phyloP scores from a whole-genome alignment of 2,797 vertebrate genomes.

The Malurus leucopterus region DNA sequence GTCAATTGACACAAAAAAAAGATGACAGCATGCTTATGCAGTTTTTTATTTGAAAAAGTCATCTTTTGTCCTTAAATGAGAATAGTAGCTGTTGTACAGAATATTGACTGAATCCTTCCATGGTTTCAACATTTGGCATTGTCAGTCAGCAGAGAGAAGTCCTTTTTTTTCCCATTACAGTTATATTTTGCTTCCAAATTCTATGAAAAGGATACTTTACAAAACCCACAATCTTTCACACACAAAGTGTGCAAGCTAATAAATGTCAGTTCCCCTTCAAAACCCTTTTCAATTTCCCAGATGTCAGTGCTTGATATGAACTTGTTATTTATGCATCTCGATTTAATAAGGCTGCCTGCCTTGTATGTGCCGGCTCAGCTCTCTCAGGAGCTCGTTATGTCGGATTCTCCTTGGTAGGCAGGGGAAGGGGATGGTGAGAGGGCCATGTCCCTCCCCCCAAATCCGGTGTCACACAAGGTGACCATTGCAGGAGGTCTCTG shows the following conservation, averaged over 20 bases:
- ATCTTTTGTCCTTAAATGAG: background rate
- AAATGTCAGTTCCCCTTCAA: background rate
- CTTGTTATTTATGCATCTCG: background rate
- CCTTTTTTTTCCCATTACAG: background rate
- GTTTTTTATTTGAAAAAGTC: background rate
- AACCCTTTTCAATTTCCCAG: background rate
- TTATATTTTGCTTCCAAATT: background rate
- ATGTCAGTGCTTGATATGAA: background rate
- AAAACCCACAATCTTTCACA: background rate
- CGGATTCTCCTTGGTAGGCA: background rate
- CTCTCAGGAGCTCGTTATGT: background rate
- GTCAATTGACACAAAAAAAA: background rate
- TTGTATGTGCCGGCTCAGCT: background rate
- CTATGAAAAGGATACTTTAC: background rate
- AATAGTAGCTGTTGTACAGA: background rate
- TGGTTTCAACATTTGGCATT: background rate
- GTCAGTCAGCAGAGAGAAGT: background rate
- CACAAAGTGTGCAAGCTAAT: background rate
- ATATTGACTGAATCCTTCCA: background rate
- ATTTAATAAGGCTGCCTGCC: background rate
- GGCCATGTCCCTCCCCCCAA: accelerated
- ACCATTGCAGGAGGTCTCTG: background rate
- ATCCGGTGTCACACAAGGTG: background rate
- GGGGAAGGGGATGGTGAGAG: background rate
- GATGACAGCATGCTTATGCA: background rate